Evolutionary conservation across 2,888 invertebrate species (phyloP).

Genomic region (Mallateleia sp.): DNA sequence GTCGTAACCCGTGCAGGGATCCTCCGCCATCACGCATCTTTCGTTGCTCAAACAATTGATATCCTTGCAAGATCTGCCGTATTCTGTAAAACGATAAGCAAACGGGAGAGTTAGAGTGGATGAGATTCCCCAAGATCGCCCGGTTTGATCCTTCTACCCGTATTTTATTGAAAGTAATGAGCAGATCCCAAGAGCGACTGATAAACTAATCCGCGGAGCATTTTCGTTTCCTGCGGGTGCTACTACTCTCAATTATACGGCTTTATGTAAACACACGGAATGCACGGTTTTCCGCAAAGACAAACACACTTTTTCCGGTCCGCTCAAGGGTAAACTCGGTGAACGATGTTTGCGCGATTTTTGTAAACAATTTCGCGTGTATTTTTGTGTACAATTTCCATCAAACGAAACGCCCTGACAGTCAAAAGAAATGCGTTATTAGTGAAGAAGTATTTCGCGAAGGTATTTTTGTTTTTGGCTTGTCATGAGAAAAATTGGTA

Average conservation of each 20-base stretch:
- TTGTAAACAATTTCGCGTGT: slow-evolving; percentile 27
- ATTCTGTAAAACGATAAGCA: too few species aligned
- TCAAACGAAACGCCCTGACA: slow-evolving; percentile 13
- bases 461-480: too few species aligned
- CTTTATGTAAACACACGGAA: background rate
- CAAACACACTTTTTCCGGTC: slow-evolving; percentile 31
- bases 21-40: too few species aligned
- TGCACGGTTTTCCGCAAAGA: slow-evolving; percentile 20
- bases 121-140: too few species aligned
- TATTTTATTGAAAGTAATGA: too few species aligned
- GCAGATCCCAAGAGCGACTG: too few species aligned
- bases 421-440: slow-evolving; percentile 9
- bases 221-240: slow-evolving; percentile 56
- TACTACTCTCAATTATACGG: slow-evolving; percentile 55
- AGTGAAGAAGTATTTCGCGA: background rate
- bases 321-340: slow-evolving; percentile 9
- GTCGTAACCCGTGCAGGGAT: too few species aligned
- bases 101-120: too few species aligned
- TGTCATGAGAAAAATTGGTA: too few species aligned
- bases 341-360: slow-evolving; percentile 11
- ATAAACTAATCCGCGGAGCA: slow-evolving; percentile 51
- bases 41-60: too few species aligned
- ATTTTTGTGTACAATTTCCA: slow-evolving; percentile 24
- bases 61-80: too few species aligned
- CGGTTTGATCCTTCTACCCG: too few species aligned